These are phyloP conservation scores for Paratrypauchen microcephalus DNA, from an alignment of 2,797 vertebrate species.

Conservation along the genomic window DNA sequence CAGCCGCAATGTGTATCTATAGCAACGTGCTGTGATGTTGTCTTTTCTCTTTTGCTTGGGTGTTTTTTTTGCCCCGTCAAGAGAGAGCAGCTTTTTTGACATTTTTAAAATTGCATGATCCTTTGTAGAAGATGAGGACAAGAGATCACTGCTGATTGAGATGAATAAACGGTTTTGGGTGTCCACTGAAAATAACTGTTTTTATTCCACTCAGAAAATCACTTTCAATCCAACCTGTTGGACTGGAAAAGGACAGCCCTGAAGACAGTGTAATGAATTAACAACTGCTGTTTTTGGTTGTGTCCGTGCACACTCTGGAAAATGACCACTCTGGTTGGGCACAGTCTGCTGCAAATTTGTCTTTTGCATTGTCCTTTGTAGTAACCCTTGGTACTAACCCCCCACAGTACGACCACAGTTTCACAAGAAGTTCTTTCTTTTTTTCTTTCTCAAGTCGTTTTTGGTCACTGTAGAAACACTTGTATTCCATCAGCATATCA, in stretches of 20 bases:
- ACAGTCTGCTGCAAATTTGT: conserved; percentile 8
- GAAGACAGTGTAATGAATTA: neutral
- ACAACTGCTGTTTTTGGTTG: neutral
- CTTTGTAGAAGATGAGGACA: neutral
- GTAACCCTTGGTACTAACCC: conserved; percentile 11
- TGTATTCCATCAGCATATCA: conserved; percentile 23
- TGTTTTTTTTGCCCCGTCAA: conserved; percentile 15
- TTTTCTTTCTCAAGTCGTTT: conserved; percentile 10
- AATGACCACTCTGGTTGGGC: neutral
- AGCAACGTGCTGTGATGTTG: conserved; percentile 1
- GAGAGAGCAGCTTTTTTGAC: conserved; percentile 8
- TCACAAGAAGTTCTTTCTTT: conserved; percentile 17
- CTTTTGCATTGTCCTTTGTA: conserved; percentile 25
- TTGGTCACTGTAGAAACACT: conserved; percentile 25
- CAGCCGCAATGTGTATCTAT: conserved; percentile 10
- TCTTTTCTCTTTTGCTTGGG: conserved; percentile 5
- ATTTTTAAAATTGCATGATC: conserved; percentile 6
- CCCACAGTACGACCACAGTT: conserved; percentile 15
- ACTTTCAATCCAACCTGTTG: neutral
- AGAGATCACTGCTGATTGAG: neutral
- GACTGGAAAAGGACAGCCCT: neutral
- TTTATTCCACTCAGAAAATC: neutral
- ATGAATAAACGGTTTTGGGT: neutral
- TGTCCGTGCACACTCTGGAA: neutral
- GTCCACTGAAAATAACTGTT: neutral